Evolutionary conservation across 2,888 invertebrate species (phyloP).

Genomic region (Orthosia cruda): DNA sequence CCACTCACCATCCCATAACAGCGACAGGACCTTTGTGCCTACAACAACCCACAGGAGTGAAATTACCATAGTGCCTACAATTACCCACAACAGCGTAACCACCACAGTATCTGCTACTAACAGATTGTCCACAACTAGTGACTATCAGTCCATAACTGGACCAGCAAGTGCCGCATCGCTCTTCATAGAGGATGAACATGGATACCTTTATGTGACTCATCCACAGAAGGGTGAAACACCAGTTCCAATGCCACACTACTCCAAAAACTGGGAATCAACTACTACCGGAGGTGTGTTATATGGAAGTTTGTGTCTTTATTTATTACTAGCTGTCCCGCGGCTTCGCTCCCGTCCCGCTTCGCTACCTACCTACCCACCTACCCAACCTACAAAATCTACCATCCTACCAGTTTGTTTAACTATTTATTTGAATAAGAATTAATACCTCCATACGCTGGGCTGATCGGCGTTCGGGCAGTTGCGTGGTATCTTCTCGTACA

Average conservation of each 20-base stretch:
- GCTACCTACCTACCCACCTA: too few relatives aligned
- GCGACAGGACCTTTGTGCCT: too few relatives aligned
- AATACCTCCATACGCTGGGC: too few relatives aligned
- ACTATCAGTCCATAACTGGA: neutral
- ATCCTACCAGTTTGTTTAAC: too few relatives aligned
- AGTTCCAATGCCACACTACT: neutral
- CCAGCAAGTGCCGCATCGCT: neutral
- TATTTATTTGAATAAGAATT: too few relatives aligned
- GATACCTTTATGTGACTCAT: neutral
- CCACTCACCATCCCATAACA: neutral
- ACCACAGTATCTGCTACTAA: neutral
- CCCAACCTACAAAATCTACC: too few relatives aligned
- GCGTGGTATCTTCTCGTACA: too few relatives aligned
- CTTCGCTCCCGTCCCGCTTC: too few relatives aligned
- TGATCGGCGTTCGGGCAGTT: too few relatives aligned
- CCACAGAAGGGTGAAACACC: neutral
- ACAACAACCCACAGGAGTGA: neutral
- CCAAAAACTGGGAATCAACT: neutral
- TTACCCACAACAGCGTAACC: neutral
- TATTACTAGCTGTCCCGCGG: neutral
- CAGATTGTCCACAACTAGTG: neutral
- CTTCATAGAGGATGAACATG: neutral
- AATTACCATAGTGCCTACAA: too few relatives aligned
- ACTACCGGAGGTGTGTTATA: constrained; percentile 5
- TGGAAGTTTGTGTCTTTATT: constrained; percentile 16